Conservation (phyloP, 2,888 invertebrate genomes). For the Cerceris rybyensis region DNA sequence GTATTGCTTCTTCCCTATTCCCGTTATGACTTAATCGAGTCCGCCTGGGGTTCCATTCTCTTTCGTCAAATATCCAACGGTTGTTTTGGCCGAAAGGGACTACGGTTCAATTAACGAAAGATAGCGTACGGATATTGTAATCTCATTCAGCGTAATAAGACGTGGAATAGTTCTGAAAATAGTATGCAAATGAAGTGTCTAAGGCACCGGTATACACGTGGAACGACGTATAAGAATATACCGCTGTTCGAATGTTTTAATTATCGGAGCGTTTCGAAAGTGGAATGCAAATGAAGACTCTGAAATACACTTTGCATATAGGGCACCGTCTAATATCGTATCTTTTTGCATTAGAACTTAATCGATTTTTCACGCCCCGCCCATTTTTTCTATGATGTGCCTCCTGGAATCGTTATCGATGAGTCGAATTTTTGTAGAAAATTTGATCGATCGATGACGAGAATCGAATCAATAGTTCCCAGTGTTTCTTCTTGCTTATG, state of each 20-base stretch:
- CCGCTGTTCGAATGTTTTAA: slow-evolving; percentile 47
- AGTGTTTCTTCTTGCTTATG: neutral
- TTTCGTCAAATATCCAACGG: slow-evolving; percentile 34
- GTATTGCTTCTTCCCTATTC: slow-evolving; percentile 35
- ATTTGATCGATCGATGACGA: neutral
- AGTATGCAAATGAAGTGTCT: slow-evolving; percentile 41
- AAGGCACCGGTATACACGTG: slow-evolving; percentile 7
- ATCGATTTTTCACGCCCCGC: slow-evolving; percentile 31
- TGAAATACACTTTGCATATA: slow-evolving; percentile 20
- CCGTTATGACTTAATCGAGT: slow-evolving; percentile 47
- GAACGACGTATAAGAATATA: slow-evolving; percentile 16
- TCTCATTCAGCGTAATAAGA: slow-evolving; percentile 24
- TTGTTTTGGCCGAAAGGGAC: slow-evolving; percentile 6
- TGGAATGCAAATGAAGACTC: slow-evolving; percentile 47
- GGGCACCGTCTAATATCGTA: slow-evolving; percentile 24
- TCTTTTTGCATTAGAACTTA: neutral
- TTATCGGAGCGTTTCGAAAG: slow-evolving; percentile 45
- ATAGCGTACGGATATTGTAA: slow-evolving; percentile 15
- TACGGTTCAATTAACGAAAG: slow-evolving; percentile 35
- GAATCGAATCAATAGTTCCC: neutral
- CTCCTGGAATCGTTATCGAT: too few species aligned
- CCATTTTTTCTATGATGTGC: slow-evolving; percentile 23
- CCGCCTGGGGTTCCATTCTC: slow-evolving; percentile 2
- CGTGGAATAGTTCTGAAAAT: slow-evolving; percentile 25
- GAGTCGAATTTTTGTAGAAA: too few species aligned